Base-by-base conservation (phyloP, 2,888 invertebrate species). In the Melieria omissa region DNA sequence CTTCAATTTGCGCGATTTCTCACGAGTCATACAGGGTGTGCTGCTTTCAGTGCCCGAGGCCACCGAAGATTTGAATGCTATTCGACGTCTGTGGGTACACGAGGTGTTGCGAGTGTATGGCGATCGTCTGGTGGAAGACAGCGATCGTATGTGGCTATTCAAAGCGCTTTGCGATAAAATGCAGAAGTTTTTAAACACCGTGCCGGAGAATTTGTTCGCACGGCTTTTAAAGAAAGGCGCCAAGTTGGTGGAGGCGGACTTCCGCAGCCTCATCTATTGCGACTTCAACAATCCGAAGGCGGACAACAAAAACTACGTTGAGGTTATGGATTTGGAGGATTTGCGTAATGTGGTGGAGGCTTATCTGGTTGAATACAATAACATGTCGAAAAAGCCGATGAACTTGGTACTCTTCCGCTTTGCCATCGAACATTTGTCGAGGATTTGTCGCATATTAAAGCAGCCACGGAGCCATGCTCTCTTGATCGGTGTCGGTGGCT, bases 321-420 rank as follows among this genome's bases (percentile, higher is more conserved):
- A 98, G 88, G 96, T 97, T 0, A 87, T 89, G 1, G 95, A 97
- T 83, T 88, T 97, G 83, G 94, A 95, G 57, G 91, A 92, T 76
- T 87, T 98, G 70, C 91, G 93, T 72, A 88, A 90, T 0, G 94
- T 96, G 6, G 96, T 96, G 0, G 97, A 98, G 79, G 93, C 93
- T 0, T 97, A 95, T 87, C 88, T 98, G 12, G 92, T 92, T 0
- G 98, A 98, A 84, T 97, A 93, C 84, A 98, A 98, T 85, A 95
- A 95, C 77, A 95, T 98, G 95, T 94, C 95, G 9, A 98, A 96
- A 86, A 97, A 97, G 83, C 97, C 97, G 0, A 98, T 98, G 98
- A 94, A 96, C 86, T 89, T 98, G 69, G 97, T 98, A 4, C 88
- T 98, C 49, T 96, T 96, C 86, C 95, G 97, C 84, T 98, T 96